Conservation (phyloP, 35 echinoderm and acorn worm genomes). For the Patiria miniata region DNA sequence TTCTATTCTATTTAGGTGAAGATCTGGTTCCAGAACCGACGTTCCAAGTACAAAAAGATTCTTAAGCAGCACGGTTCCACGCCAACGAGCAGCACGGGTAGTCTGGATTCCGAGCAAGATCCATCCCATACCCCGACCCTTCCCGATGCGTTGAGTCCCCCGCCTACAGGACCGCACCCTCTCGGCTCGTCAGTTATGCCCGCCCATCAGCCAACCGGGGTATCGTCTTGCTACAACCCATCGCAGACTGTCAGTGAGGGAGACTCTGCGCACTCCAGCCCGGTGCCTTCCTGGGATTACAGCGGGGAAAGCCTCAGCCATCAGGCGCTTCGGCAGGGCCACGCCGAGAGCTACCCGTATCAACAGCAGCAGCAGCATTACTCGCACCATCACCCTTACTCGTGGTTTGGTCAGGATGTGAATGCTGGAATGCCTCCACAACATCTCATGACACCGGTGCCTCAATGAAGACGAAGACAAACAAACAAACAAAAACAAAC, state of each 20-base stretch:
- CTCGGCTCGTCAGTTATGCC: slow-evolving; percentile 2
- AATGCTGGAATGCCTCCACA: background rate
- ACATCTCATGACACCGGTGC: background rate
- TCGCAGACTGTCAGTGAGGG: background rate
- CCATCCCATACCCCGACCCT: background rate
- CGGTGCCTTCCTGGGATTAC: background rate
- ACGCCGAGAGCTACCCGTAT: background rate
- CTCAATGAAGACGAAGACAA: background rate
- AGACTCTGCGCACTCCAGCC: background rate
- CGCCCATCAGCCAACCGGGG: background rate
- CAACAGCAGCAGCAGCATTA: slow-evolving; percentile 20
- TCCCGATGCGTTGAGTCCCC: background rate
- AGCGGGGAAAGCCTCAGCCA: background rate
- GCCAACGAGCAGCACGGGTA: slow-evolving; percentile 20
- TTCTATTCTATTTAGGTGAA: slow-evolving; percentile 64
- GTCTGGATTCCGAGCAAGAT: slow-evolving; percentile 16
- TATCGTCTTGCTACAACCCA: slow-evolving; percentile 1
- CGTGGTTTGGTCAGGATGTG: slow-evolving; percentile 35
- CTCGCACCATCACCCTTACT: slow-evolving; percentile 22
- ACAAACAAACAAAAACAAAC: too few species aligned
- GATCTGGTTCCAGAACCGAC: slow-evolving; percentile 95
- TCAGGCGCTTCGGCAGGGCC: background rate
- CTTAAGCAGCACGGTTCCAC: slow-evolving; percentile 77
- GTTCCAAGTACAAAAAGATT: slow-evolving; percentile 93
- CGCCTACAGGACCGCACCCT: background rate